These are phyloP conservation scores for Leptinotarsa rubiginosa DNA, from an alignment of 2,888 invertebrate species.

Conservation along the genomic window DNA sequence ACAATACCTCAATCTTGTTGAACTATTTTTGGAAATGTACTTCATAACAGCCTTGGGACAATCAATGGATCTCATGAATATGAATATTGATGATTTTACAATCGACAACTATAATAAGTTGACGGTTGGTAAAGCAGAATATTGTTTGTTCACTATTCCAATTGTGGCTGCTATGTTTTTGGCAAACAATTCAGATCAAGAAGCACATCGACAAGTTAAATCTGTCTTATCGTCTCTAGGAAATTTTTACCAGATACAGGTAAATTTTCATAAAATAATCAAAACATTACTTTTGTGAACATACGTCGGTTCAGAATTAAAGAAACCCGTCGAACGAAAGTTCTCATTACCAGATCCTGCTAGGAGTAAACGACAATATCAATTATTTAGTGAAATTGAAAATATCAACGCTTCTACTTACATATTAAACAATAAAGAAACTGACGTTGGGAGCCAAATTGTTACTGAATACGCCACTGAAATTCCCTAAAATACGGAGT, in stretches of 20 bases:
- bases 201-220: neutral
- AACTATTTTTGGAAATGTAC: neutral
- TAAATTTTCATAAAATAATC: neutral
- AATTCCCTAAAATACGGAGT: too few species aligned
- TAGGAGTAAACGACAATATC: too few species aligned
- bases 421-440: too few species aligned
- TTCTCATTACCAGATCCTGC: too few species aligned
- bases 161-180: slow-evolving; percentile 5
- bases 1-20: slow-evolving; percentile 4
- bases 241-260: neutral
- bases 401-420: too few species aligned
- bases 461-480: neutral
- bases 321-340: too few species aligned
- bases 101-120: neutral
- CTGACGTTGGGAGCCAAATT: neutral
- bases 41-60: neutral
- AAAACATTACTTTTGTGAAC: too few species aligned
- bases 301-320: too few species aligned
- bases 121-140: neutral
- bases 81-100: neutral
- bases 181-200: neutral
- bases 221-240: neutral
- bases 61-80: neutral
- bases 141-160: neutral
- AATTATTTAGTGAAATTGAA: too few species aligned